Conservation (phyloP, 2,113 vertebrate species). For the Tympanuchus pallidicinctus region DNA sequence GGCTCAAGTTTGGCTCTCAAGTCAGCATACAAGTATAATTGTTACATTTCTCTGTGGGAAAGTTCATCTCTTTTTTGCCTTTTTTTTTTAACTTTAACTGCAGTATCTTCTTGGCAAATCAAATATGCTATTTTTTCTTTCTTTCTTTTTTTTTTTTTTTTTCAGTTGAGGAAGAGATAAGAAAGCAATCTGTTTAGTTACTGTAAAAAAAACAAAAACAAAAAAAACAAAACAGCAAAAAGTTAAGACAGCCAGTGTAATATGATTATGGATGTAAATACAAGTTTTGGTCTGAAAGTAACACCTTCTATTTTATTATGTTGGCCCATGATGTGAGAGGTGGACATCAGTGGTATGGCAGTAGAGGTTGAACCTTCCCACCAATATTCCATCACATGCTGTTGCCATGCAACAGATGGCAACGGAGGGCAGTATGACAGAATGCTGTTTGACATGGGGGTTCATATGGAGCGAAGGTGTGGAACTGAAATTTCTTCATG, state of each 20-base stretch:
- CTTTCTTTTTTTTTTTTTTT: not conserved
- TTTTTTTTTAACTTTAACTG: not conserved
- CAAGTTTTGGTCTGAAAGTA: not conserved
- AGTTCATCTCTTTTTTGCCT: not conserved
- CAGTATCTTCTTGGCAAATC: not conserved
- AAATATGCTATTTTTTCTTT: not conserved
- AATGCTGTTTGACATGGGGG: not conserved
- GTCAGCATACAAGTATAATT: not conserved
- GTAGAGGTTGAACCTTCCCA: not conserved
- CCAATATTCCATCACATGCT: not conserved
- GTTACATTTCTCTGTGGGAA: not conserved
- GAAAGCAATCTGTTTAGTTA: not conserved
- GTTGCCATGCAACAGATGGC: not conserved
- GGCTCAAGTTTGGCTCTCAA: not conserved
- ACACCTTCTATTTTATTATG: not conserved
- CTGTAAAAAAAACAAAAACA: not conserved
- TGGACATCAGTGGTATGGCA: not conserved
- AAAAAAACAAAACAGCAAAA: not conserved
- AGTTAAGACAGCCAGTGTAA: not conserved
- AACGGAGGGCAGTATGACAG: not conserved
- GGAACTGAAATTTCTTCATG: not conserved
- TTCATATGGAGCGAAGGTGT: not conserved
- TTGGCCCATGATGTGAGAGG: not conserved
- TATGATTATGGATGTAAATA: not conserved
- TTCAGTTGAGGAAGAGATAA: not conserved